Conservation (phyloP, 2,797 vertebrate species). For the Brachyalestes nurse region DNA sequence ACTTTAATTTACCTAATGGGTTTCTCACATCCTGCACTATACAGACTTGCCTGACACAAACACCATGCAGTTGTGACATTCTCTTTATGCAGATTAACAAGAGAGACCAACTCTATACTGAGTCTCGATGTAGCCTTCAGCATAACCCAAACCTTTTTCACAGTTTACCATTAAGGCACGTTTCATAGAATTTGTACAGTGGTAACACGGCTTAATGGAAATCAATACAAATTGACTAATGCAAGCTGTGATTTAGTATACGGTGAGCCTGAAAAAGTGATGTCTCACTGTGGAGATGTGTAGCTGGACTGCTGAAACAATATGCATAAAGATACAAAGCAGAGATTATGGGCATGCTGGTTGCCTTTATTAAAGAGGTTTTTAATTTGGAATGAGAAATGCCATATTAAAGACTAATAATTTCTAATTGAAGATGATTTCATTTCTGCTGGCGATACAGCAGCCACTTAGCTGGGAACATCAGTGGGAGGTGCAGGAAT, state of each 20-base stretch:
- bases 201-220: background rate
- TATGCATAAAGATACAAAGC: constrained; percentile 41
- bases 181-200: background rate
- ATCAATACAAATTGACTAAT: constrained; percentile 9
- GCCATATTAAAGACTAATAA: constrained; percentile 67
- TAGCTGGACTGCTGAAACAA: constrained; percentile 43
- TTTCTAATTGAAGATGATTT: constrained; percentile 67
- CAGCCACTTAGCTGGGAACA: constrained; percentile 51
- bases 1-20: too few relatives aligned
- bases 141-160: background rate
- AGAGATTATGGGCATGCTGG: constrained; percentile 59
- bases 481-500: constrained; percentile 48
- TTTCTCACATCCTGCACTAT: too few relatives aligned
- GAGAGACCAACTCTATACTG: too few relatives aligned
- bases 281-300: constrained; percentile 5
- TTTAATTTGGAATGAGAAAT: constrained; percentile 71
- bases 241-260: constrained; percentile 1
- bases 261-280: background rate
- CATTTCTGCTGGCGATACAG: constrained; percentile 41
- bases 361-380: constrained; percentile 63
- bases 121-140: background rate
- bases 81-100: too few relatives aligned
- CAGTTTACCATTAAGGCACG: background rate
- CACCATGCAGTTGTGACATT: too few relatives aligned
- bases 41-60: too few relatives aligned